phyloP scores from a whole-genome alignment of 1,140 invertebrate species.

The Bombus fervidus region DNA sequence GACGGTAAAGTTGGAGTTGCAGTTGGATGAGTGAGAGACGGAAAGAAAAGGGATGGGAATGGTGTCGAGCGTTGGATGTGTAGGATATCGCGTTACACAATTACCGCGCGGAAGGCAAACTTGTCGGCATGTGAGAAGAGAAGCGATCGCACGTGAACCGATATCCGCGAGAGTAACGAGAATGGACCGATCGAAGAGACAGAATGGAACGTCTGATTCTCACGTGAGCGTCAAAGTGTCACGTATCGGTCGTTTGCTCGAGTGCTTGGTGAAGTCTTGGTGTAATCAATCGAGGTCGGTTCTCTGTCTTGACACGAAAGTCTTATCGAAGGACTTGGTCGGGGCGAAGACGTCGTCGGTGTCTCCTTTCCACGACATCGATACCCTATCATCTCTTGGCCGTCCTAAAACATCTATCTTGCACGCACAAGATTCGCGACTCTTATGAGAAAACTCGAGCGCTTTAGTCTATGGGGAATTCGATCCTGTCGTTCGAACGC shows the following conservation, averaged over 20 bases:
- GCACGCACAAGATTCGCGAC: slow-evolving; percentile 29
- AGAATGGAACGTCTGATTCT: slow-evolving; percentile 29
- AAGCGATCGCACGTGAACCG: slow-evolving; percentile 16
- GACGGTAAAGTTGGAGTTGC: neutral
- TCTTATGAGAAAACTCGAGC: slow-evolving; percentile 4
- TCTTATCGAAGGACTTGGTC: too few species aligned
- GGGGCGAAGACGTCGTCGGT: slow-evolving; percentile 2
- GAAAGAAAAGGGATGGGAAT: neutral
- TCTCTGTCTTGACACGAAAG: neutral
- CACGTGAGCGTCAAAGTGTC: slow-evolving; percentile 43
- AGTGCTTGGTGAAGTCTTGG: slow-evolving; percentile 25
- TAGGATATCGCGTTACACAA: slow-evolving; percentile 26
- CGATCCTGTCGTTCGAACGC: slow-evolving; percentile 27
- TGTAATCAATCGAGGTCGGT: slow-evolving; percentile 45
- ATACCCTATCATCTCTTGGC: slow-evolving; percentile 45
- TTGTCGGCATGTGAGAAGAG: slow-evolving; percentile 13
- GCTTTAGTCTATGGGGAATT: slow-evolving; percentile 21
- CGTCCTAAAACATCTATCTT: neutral
- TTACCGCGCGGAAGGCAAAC: slow-evolving; percentile 2
- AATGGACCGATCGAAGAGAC: slow-evolving; percentile 43
- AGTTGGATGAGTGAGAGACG: neutral
- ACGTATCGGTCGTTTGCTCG: slow-evolving; percentile 45
- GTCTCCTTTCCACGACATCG: slow-evolving; percentile 35
- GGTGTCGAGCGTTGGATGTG: neutral
- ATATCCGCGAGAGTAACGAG: slow-evolving; percentile 27